Base-by-base conservation (phyloP, 2,888 invertebrate genomes). In the Stenolophus ochropezus region DNA sequence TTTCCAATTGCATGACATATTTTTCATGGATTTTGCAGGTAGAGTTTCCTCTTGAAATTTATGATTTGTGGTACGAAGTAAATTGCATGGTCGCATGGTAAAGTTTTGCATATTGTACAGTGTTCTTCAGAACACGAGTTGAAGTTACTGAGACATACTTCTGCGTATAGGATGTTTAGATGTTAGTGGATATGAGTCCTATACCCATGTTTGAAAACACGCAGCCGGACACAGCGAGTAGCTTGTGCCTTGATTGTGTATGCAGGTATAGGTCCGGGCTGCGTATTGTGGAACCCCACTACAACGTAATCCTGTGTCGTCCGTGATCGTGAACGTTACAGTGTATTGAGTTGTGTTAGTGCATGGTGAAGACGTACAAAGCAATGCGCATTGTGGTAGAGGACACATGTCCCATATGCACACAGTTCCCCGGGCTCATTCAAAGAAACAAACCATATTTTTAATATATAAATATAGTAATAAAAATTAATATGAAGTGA, bases 11-110 rank as follows among this genome's bases (percentile, higher is more conserved):
- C 79, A 79, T 79, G 79, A 27, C 69, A 51, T 61, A 42, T 58
- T 79, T 78, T 79, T 79, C 69, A 79, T 79, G 79, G 69, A 79
- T 79, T 79, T 69, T 79, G 49, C 61, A 77, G 69, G 78, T 79
- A 79, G 78, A 78, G 78, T 78, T 79, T 25, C 49, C 27, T 69
- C 27, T 71, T 49, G 47, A 78, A 69, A 49, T 69, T 79, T 11
- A 49, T 79, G 69, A 42, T 47, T 61, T 77, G 77, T 33, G 69
- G 76, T 53, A 76, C 53, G 25, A 51, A 49, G 53, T 49, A 49
- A 23, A 49, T 51, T 56, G 78, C 78, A 78, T 78, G 78, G 18
- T 16, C 20, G 78, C 78, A 78, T 49, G 53, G 21, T 20, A 18
- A 53, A 4, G 53, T 53, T 75, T 65, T 27, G 61, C 61, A 78